phyloP scores from a whole-genome alignment of 1,140 invertebrate genomes.

The Drosophila arizonae region DNA sequence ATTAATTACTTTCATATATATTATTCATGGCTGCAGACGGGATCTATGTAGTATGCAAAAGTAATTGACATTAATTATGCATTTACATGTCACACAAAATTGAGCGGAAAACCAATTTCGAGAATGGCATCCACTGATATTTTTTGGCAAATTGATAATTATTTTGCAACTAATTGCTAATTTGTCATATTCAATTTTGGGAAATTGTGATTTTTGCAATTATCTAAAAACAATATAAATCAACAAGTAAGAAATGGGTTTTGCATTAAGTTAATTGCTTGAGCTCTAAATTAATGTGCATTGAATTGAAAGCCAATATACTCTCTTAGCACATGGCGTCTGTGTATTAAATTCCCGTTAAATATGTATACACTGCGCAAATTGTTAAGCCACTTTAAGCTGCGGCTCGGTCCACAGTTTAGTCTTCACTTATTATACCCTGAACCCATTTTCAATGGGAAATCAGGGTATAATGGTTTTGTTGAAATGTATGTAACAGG shows the following conservation, averaged over 20 bases:
- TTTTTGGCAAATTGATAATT: slow-evolving; percentile 12
- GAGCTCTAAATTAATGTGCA: neutral
- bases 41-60: neutral
- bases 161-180: neutral
- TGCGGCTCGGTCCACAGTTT: slow-evolving; percentile 9
- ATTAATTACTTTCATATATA: slow-evolving; percentile 5
- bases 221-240: neutral
- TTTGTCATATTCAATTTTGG: neutral
- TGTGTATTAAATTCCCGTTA: slow-evolving; percentile 21
- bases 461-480: too few relatives aligned
- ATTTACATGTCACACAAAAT: neutral
- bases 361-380: slow-evolving; percentile 40
- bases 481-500: too few relatives aligned
- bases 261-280: neutral
- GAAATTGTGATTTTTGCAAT: neutral
- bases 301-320: neutral
- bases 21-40: slow-evolving; percentile 5
- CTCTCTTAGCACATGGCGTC: neutral
- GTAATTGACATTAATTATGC: slow-evolving; percentile 21
- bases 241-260: neutral
- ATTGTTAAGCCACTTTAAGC: slow-evolving; percentile 29
- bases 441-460: too few relatives aligned
- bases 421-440: slow-evolving; percentile 14
- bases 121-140: neutral
- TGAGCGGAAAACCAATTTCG: neutral